These are phyloP conservation scores for Amblyopsis hoosieri DNA, from an alignment of 2,797 vertebrate genomes.

Conservation along the genomic window DNA sequence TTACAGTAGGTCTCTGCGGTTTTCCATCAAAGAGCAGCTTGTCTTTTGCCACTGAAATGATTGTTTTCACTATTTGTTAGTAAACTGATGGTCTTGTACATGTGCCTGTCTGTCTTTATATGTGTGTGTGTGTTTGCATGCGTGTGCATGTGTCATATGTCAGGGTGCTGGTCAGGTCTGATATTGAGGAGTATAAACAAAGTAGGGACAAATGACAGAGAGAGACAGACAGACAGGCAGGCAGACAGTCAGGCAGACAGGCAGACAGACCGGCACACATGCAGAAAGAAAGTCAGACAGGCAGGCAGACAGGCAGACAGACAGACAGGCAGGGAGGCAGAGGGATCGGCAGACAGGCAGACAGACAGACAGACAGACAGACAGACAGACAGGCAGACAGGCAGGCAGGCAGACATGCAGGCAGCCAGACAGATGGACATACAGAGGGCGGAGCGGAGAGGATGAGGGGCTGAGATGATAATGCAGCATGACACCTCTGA, in stretches of 20 bases:
- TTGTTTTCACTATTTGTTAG: too few species aligned
- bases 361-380: constrained; percentile 20
- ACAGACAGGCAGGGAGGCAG: constrained; percentile 41
- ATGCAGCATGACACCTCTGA: constrained; percentile 99
- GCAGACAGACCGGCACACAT: constrained; percentile 47
- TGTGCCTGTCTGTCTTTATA: too few species aligned
- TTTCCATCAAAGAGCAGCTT: too few species aligned
- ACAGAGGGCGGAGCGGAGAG: constrained; percentile 81
- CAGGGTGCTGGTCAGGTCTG: constrained; percentile 64
- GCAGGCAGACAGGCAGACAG: constrained; percentile 69
- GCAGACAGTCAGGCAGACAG: constrained; percentile 62
- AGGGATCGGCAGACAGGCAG: neutral
- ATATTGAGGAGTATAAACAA: constrained; percentile 70
- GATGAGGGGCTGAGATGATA: constrained; percentile 94
- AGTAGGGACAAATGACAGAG: constrained; percentile 63
- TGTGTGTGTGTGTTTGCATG: constrained; percentile 15
- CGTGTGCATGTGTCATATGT: constrained; percentile 56
- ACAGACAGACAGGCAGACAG: constrained; percentile 22
- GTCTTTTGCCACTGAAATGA: too few species aligned
- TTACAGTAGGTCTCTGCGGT: too few species aligned
- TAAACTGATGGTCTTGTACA: too few species aligned
- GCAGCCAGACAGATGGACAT: constrained; percentile 61
- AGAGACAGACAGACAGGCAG: constrained; percentile 75
- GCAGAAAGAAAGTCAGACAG: constrained; percentile 75
- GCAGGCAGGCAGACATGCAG: too few species aligned